A percentile compares a stretch with the other conserved stretches of the same genome.
Conservation (phyloP, 1,140 invertebrate species). For the Tetramorium alpestre region DNA sequence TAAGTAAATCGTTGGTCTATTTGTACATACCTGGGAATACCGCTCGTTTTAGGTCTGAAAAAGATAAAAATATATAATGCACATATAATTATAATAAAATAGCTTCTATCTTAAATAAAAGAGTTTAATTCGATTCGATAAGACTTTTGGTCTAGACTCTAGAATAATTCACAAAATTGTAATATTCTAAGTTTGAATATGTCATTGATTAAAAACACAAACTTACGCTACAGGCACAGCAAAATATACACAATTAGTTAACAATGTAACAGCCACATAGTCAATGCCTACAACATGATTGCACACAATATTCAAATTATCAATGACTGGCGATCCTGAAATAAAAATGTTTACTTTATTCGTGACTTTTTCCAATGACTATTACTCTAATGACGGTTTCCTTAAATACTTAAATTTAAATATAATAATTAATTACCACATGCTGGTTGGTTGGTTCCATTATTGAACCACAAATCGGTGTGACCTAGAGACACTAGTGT, state of each 20-base stretch:
- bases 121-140: neutral
- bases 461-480: neutral
- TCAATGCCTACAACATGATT: neutral
- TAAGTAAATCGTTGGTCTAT: neutral
- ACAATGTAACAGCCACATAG: neutral
- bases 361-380: neutral
- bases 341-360: neutral
- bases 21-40: neutral
- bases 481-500: neutral
- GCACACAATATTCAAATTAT: no score
- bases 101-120: neutral
- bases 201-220: neutral
- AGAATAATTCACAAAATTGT: neutral
- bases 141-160: neutral
- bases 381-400: neutral
- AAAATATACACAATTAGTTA: neutral
- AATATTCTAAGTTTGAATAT: neutral
- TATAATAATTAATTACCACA: slow-evolving; percentile 9
- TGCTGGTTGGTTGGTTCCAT: neutral
- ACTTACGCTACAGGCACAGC: neutral
- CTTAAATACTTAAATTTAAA: neutral
- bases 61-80: neutral
- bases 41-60: neutral
- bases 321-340: neutral
- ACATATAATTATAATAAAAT: neutral